Conservation (phyloP, 2,113 vertebrate genomes). For the Tenebrosternarchus preto region DNA sequence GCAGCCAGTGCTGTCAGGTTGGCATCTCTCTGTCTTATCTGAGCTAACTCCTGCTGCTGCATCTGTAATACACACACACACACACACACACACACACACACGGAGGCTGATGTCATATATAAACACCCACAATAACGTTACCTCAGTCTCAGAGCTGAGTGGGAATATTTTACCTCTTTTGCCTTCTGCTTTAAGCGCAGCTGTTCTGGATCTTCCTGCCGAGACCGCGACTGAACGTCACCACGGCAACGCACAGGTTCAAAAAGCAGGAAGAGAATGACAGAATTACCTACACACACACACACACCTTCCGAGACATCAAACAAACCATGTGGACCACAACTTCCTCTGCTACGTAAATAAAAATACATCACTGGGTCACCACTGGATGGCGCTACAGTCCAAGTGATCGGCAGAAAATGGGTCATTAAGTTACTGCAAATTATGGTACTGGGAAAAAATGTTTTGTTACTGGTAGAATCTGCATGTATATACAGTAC, state of each 20-base stretch:
- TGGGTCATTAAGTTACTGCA: background rate
- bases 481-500: background rate
- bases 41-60: constrained; percentile 96
- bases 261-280: constrained; percentile 13
- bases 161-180: constrained; percentile 83
- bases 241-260: background rate
- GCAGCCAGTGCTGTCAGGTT: constrained; percentile 94
- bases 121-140: background rate
- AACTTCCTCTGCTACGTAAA: background rate
- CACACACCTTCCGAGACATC: constrained; percentile 10
- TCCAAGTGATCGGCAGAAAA: background rate
- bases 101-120: constrained; percentile 16
- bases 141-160: background rate
- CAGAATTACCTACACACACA: constrained; percentile 7
- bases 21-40: constrained; percentile 94
- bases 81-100: constrained; percentile 4
- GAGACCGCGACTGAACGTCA: constrained; percentile 86
- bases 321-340: constrained; percentile 23
- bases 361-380: background rate
- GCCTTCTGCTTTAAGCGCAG: constrained; percentile 96
- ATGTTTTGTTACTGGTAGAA: too few relatives aligned
- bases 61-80: constrained; percentile 75
- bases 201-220: constrained; percentile 98
- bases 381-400: constrained; percentile 29
- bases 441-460: background rate